phyloP scores from a whole-genome alignment of 1,140 invertebrate genomes.

The Spodoptera litura region DNA sequence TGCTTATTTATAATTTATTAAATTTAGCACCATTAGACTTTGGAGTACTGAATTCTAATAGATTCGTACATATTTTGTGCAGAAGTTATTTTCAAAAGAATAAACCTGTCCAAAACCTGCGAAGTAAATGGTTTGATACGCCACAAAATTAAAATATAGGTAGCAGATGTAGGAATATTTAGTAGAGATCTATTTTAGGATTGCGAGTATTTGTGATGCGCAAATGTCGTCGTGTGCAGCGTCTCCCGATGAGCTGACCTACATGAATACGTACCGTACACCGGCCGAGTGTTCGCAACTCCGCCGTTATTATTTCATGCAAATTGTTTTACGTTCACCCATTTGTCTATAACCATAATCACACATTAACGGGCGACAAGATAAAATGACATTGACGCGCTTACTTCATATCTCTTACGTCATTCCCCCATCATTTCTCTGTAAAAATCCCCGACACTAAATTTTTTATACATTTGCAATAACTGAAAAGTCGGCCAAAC shows the following conservation, averaged over 20 bases:
- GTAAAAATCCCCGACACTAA: slow-evolving; percentile 29
- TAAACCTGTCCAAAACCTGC: no score
- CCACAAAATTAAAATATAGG: slow-evolving; percentile 23
- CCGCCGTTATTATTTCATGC: background rate
- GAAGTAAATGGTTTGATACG: background rate
- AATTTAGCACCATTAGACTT: no score
- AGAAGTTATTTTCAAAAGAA: no score
- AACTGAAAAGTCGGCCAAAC: slow-evolving; percentile 11
- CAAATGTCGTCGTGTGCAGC: slow-evolving; percentile 48
- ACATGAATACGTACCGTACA: slow-evolving; percentile 38
- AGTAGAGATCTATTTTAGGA: slow-evolving; percentile 45
- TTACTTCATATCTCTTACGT: slow-evolving; percentile 45
- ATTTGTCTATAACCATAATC: background rate
- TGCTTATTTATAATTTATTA: background rate
- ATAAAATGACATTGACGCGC: slow-evolving; percentile 37
- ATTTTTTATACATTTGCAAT: slow-evolving; percentile 11
- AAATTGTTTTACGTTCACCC: background rate
- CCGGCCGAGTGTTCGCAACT: background rate
- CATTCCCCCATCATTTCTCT: slow-evolving; percentile 37
- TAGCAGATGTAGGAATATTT: slow-evolving; percentile 36
- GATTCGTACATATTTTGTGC: no score
- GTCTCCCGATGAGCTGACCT: slow-evolving; percentile 49
- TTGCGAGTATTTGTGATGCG: slow-evolving; percentile 46
- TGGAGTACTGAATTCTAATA: no score
- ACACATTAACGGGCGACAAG: background rate